Evolutionary conservation across 2,113 vertebrate species (phyloP), one percentile per base, ranked within the genome.

Genomic region (Odontesthes bonariensis): DNA sequence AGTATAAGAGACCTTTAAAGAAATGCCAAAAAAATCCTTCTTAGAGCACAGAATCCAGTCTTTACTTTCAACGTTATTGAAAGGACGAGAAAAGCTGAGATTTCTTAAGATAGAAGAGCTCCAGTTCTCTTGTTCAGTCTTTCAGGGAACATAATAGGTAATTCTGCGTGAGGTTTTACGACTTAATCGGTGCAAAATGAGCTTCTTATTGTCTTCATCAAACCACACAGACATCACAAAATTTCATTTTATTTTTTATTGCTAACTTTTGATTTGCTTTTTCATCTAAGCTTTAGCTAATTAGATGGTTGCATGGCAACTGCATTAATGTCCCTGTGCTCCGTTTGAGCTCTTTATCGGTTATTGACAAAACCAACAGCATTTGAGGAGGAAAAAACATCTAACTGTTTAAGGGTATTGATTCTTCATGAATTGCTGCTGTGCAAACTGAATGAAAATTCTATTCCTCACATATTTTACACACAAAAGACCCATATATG

Each of bases 241-340:
- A 19, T 56, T 42, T 47, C n/a, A n/a, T n/a, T n/a, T n/a, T n/a
- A n/a, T n/a, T 27, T 27, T 65, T 20, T 14, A 59, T 56, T 42
- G 52, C n/a, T 3, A 75, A 67, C 55, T 67, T 64, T 32, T 63
- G 63, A 66, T 54, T 33, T 33, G 14, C 27, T 5, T 0, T 57
- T 60, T 55, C 35, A 63, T 7, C 72, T 77, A 33, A 53, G 0
- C 12, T 59, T 35, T 57, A 77, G 35, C 32, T 55, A 79, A 76
- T 73, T 58, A 61, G 11, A 77, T 8, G 17, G 82, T 66, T 76
- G 65, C 73, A 49, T 69, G 73, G 71, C 75, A 76, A 82, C 13
- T 22, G 47, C 35, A 61, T 35, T 31, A 58, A 52, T 23, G 54
- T 17, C 53, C 58, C 22, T 20, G n/a, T 23, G 27, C 52, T 74